phyloP scores from a whole-genome alignment of 2,888 invertebrate species.

The Ormyrus labotus region DNA sequence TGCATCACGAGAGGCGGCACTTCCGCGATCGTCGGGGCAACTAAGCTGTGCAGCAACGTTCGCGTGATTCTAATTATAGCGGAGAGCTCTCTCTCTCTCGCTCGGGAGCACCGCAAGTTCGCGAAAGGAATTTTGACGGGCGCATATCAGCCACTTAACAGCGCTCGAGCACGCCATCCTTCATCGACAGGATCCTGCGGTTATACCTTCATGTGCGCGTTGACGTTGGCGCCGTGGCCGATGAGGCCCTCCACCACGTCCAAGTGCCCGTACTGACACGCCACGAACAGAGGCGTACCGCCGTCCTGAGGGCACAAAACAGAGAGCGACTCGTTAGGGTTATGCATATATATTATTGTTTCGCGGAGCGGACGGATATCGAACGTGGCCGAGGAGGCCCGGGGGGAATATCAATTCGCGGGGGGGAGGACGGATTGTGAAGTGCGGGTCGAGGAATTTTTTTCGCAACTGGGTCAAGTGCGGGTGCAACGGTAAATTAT shows the following conservation, averaged over 20 bases:
- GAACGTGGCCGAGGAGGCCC: no score
- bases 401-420: no score
- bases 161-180: constrained; percentile 43
- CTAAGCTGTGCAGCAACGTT: no score
- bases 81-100: not conserved
- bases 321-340: no score
- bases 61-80: constrained; percentile 44
- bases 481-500: no score
- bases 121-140: constrained; percentile 25
- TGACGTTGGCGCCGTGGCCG: constrained; percentile 87
- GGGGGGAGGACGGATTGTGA: no score
- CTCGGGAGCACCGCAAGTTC: not conserved
- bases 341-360: no score
- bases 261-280: constrained; percentile 93
- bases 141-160: constrained; percentile 29
- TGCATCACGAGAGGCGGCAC: no score
- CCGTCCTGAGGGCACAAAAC: constrained; percentile 83
- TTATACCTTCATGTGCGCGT: constrained; percentile 88
- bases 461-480: no score
- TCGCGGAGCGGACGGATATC: no score
- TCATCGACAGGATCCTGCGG: not conserved
- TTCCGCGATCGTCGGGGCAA: no score
- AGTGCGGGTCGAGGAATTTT: no score
- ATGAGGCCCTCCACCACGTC: constrained; percentile 91
- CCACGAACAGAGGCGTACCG: constrained; percentile 95